Base-by-base conservation (phyloP, 2,888 invertebrate species). In the Drosophila borborema region DNA sequence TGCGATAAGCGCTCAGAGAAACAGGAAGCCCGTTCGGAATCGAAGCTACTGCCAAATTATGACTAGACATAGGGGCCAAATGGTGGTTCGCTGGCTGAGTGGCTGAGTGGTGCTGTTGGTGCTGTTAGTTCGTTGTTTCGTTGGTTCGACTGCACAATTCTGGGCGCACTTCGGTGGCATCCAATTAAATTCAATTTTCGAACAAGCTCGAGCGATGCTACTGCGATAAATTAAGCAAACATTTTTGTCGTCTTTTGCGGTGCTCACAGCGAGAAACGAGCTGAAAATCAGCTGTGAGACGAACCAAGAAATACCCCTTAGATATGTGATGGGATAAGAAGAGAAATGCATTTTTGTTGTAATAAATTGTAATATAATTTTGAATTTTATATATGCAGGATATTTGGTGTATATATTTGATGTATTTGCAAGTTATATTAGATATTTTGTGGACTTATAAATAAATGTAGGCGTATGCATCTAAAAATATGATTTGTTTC, bases 131-230 rank as follows among this genome's bases (percentile, higher is more conserved):
- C 48, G 53, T 23, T 23, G 3, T 1, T 38, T 48, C 36, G 49
- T n/a, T 43, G 14, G 6, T 41, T 48, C 48, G 53, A 23, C 34
- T 60, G 54, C 54, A 64, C 70, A 64, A 49, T 78, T 77, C 77
- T 80, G 55, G 69, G 66, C 75, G 72, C 64, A 72, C 67, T 75
- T 67, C 79, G 72, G 80, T 79, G 82, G 90, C 90, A 90, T 88
- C 89, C 91, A 90, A 90, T 89, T 89, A 89, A 89, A 90, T 90
- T 89, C 78, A 88, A 86, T 90, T 89, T 84, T 73, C 74, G 70
- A 88, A 85, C 86, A 77, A 78, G 77, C 72, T 63, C 82, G 46
- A 46, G 72, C 80, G 87, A 89, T 91, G 90, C 89, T 85, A 90
- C 86, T 77, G 91, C 89, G 90, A 89, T 89, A 91, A 89, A 88